Evolutionary conservation across 2,113 vertebrate species (phyloP), one percentile per base, ranked within the genome.

Genomic region (Tachysurus fulvidraco): DNA sequence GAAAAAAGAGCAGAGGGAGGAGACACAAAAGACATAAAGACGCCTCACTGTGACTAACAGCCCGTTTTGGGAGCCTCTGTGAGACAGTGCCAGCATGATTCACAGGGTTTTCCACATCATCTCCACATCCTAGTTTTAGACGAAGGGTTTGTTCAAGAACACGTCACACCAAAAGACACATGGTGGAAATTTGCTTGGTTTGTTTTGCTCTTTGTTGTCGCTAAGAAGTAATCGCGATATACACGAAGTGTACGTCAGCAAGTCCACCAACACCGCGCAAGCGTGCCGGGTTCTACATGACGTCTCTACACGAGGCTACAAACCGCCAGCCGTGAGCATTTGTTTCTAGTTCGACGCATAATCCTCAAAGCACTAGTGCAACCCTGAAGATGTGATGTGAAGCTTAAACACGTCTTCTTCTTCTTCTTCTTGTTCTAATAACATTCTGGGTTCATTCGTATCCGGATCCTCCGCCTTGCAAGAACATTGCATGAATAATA

Each of bases 21-120:
- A 50, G 59, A 28, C 44, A 19, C 25, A 65, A 11, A 64, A 62
- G 57, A 14, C 30, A 44, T 21, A 21, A 64, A 50, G 60, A 19
- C 5, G 7, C 60, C 21, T 62, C 11, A 16, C 25, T 30, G 52
- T 50, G 30, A 64, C 30, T 17, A 82, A 44, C 21, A 65, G 19
- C 5, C 57, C 41, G 9, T 52, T 30, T 5, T 28, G 81, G 44
- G 46, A 21, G 8, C 23, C 17, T 6, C 7, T 67, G 60, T 62
- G 25, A 50, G 41, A 30, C 5, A 67, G 17, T 52, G 41, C n/a
- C 52, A 30, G 46, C 8, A 8, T 65, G 41, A 62, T 50, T 62
- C 60, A 64, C 60, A 17, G 59, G 23, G 13, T 65, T 82, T 82
- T 78, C 76, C 76, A 78, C 52, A 55, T 62, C 80, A 81, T 83